Conservation (phyloP, 1,140 invertebrate genomes). For the Propsilocerus akamusi region DNA sequence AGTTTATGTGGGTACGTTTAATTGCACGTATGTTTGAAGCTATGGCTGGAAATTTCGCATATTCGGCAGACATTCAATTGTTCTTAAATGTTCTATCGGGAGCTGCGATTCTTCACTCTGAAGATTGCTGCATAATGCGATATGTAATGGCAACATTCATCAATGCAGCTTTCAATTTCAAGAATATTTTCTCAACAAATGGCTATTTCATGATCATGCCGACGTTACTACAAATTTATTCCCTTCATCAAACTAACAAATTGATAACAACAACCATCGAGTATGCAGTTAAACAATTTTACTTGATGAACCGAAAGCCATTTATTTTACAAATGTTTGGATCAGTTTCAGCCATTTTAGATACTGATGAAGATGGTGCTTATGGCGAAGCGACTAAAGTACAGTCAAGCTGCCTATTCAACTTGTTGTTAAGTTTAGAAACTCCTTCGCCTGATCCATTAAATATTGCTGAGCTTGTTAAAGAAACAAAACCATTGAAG, state of each 20-base stretch:
- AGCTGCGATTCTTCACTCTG: conserved; percentile 87
- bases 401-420: conserved; percentile 76
- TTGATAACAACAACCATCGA: conserved; percentile 89
- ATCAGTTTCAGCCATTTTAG: conserved; percentile 86
- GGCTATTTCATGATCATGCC: conserved; percentile 97
- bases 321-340: conserved; percentile 99
- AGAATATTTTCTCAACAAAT: conserved; percentile 96
- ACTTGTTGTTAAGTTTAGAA: conserved; percentile 78
- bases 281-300: conserved; percentile 97
- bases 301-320: conserved; percentile 93
- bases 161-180: conserved; percentile 95
- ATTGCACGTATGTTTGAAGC: conserved; percentile 96
- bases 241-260: conserved; percentile 93
- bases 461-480: conserved; percentile 87
- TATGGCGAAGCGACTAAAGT: conserved; percentile 86
- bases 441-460: conserved; percentile 85
- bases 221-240: conserved; percentile 88
- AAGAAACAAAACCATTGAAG: conserved; percentile 88
- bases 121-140: conserved; percentile 87
- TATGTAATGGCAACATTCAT: conserved; percentile 94
- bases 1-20: conserved; percentile 95
- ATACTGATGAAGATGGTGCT: conserved; percentile 72
- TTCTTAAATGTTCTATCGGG: conserved; percentile 97
- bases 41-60: conserved; percentile 96
- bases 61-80: conserved; percentile 90